Base-by-base conservation (phyloP, 2,797 vertebrate species). In the Myiotriccus ornatus region DNA sequence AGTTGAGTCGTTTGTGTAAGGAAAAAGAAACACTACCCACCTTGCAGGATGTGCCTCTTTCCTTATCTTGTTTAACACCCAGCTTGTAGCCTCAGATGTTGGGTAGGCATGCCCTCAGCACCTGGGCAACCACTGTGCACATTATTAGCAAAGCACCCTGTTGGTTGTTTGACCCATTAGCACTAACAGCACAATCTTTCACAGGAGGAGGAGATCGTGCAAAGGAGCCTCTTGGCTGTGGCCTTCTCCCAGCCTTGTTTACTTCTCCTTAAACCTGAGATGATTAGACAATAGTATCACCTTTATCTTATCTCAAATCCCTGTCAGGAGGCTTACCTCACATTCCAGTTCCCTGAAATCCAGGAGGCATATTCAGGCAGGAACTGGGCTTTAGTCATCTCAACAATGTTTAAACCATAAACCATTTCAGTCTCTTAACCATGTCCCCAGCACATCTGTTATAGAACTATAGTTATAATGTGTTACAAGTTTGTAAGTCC, bases 181-280 rank as follows among this genome's bases (percentile, higher is more conserved):
- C 34, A 57, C 8, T 18, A 35, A 25, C 15, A 35, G 32, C 12
- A 6, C 37, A 20, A 17, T n/a, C 41, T 44, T 10, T 44, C 15
- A 3, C 2, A 2, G 3, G 30, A 28, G 21, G 21, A 14, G 14
- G 18, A n/a, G 28, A 32, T 3, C 17, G 14, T 12, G 14, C 3
- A 7, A 63, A 43, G 30, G 21, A n/a, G 15, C 22, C 41, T 44
- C 14, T 23, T 32, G 30, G 21, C 15, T 43, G 21, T 63, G 39
- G 30, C 41, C 41, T 32, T 15, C 41, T 63, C 7, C 10, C 62
- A n/a, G 41, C 14, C 39, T 43, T 32, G 20, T 43, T 63, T 63
- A 43, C 21, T 43, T 63, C 28, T 63, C 20, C 30, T 43, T 63
- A 43, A 43, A 43, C 28, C 39, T 63, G 62, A 44, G 30, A 64